These are phyloP conservation scores for Myxocyprinus asiaticus DNA, from an alignment of 2,113 vertebrate genomes.

Conservation along the genomic window DNA sequence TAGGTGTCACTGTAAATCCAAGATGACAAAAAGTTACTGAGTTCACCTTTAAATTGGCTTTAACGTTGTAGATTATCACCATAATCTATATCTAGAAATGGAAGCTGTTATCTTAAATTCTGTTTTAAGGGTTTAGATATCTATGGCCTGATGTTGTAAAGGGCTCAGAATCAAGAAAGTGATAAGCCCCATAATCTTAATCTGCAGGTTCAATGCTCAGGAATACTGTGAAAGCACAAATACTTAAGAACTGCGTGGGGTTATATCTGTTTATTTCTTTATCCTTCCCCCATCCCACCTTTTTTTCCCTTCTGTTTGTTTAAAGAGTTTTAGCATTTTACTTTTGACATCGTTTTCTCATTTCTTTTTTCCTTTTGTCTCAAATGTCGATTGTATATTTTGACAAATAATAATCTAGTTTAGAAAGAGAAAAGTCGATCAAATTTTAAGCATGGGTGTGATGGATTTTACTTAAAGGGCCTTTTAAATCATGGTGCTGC, in stretches of 20 bases:
- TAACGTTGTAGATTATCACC: not conserved
- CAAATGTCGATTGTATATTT: not conserved
- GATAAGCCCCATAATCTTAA: not conserved
- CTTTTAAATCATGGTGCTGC: conserved; percentile 20
- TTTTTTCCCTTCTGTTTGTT: too few species aligned
- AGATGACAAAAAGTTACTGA: too few species aligned
- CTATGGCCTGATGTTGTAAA: not conserved
- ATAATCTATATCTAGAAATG: not conserved
- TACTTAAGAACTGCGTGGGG: conserved; percentile 1
- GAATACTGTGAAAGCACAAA: conserved; percentile 51
- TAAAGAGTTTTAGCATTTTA: too few species aligned
- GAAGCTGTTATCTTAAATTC: not conserved
- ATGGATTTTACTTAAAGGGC: conserved; percentile 10
- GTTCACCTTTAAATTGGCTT: too few species aligned
- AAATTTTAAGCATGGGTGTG: not conserved
- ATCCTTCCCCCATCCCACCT: too few species aligned
- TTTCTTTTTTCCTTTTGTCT: not conserved
- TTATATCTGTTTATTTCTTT: not conserved
- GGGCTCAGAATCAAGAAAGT: not conserved
- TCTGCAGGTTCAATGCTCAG: conserved; percentile 47
- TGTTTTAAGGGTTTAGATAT: not conserved
- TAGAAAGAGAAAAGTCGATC: not conserved
- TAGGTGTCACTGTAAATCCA: too few species aligned
- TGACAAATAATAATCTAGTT: not conserved
- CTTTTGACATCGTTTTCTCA: not conserved